Conservation (phyloP, 2,888 invertebrate species). For the Leptura quadrifasciata region DNA sequence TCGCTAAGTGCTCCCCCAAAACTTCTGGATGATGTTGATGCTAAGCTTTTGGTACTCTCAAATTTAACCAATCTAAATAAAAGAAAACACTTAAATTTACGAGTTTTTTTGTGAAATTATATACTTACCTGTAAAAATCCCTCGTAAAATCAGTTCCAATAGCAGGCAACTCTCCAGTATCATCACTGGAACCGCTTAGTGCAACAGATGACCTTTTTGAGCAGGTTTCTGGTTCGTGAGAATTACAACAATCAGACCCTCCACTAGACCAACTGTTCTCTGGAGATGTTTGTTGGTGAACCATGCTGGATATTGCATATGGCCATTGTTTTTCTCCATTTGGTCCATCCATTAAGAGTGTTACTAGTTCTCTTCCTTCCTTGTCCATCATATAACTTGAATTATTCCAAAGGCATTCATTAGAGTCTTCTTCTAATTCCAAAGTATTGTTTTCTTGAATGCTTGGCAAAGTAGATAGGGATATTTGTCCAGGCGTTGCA, state of each 20-base stretch:
- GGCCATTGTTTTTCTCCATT: slow-evolving; percentile 80
- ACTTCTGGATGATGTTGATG: slow-evolving; percentile 83
- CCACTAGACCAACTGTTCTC: slow-evolving; percentile 78
- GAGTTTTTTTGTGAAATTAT: not conserved
- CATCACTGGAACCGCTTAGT: slow-evolving; percentile 80
- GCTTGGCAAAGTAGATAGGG: slow-evolving; percentile 81
- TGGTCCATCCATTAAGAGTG: slow-evolving; percentile 75
- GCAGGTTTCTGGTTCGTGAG: slow-evolving; percentile 75
- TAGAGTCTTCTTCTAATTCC: slow-evolving; percentile 84
- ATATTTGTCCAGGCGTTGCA: slow-evolving; percentile 80
- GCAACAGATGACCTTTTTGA: slow-evolving; percentile 84
- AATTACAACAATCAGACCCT: slow-evolving; percentile 74
- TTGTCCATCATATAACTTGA: slow-evolving; percentile 79
- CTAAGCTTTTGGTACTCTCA: slow-evolving; percentile 87
- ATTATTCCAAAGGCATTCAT: slow-evolving; percentile 85
- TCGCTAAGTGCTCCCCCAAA: slow-evolving; percentile 77
- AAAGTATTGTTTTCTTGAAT: slow-evolving; percentile 84
- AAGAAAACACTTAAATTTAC: slow-evolving; percentile 12
- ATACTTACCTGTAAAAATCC: slow-evolving; percentile 80
- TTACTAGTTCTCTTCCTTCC: slow-evolving; percentile 80
- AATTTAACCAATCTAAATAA: slow-evolving; percentile 82
- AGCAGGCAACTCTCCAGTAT: slow-evolving; percentile 79
- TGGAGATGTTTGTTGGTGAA: slow-evolving; percentile 72
- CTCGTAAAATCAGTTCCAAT: slow-evolving; percentile 85
- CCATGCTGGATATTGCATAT: slow-evolving; percentile 73